phyloP scores from a whole-genome alignment of 1,140 invertebrate genomes.

The Apis laboriosa region DNA sequence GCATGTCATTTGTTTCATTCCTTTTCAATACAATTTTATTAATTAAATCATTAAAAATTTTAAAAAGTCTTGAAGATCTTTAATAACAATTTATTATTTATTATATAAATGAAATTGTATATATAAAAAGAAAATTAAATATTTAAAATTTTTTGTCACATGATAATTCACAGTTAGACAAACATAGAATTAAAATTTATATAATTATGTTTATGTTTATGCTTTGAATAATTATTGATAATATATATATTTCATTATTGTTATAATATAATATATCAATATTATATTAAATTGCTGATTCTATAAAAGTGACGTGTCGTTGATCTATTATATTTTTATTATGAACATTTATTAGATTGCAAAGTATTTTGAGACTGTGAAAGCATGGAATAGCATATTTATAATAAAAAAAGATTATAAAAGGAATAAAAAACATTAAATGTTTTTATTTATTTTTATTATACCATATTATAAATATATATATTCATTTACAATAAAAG shows the following conservation, averaged over 20 bases:
- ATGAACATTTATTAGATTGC: slow-evolving; percentile 1
- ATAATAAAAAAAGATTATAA: slow-evolving; percentile 8
- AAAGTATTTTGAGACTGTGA: slow-evolving; percentile 26
- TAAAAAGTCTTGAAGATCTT: neutral
- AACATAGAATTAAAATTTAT: slow-evolving; percentile 7
- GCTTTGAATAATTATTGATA: slow-evolving; percentile 21
- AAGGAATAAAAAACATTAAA: neutral
- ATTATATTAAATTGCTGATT: slow-evolving; percentile 24
- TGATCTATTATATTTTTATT: slow-evolving; percentile 26
- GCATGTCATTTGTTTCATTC: slow-evolving; percentile 42
- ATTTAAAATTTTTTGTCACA: slow-evolving; percentile 11
- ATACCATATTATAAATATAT: neutral
- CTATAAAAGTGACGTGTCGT: neutral
- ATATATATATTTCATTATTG: slow-evolving; percentile 17
- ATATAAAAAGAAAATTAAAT: neutral
- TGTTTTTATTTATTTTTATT: slow-evolving; percentile 16
- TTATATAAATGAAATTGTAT: slow-evolving; percentile 9
- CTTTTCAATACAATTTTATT: slow-evolving; percentile 15
- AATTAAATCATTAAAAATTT: neutral
- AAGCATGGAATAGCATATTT: slow-evolving; percentile 18
- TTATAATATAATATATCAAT: slow-evolving; percentile 8
- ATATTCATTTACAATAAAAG: neutral
- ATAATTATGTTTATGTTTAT: neutral
- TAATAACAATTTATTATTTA: slow-evolving; percentile 11
- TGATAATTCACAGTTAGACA: neutral